Evolutionary conservation across 2,113 vertebrate species (phyloP).

Genomic region (human): GRCh38 chr4:25991001-25991500

Average conservation of each 20-base stretch:
- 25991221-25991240: neutral
- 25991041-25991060: neutral
- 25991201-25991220: neutral
- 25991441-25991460: neutral
- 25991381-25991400: neutral
- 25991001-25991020: neutral
- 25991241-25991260: accelerated
- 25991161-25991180: neutral
- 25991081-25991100: neutral
- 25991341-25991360: neutral
- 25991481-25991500: neutral
- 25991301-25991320: neutral
- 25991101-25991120: neutral
- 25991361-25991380: neutral
- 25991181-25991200: neutral
- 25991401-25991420: neutral
- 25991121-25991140: no score
- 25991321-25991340: neutral
- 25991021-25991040: neutral
- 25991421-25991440: neutral
- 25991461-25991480: neutral
- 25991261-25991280: neutral
- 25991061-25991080: neutral
- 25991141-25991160: neutral
- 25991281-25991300: neutral